Conservation (phyloP, 2,797 vertebrate species). For the Neoniphon sammara region DNA sequence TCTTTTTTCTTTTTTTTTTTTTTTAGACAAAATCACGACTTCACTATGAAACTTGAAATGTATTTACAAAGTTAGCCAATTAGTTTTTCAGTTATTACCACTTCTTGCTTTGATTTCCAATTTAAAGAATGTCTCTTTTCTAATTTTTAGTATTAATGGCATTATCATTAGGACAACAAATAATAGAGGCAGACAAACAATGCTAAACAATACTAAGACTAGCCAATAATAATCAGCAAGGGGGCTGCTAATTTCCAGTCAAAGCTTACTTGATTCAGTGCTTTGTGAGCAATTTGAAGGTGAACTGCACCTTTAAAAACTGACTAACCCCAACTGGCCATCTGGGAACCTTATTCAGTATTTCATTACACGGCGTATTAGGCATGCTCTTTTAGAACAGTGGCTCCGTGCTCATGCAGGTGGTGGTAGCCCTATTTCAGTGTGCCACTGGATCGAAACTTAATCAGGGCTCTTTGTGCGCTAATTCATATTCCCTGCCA, state of each 20-base stretch:
- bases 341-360: constrained; percentile 56
- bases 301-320: constrained; percentile 59
- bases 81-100: no score
- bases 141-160: neutral
- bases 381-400: constrained; percentile 62
- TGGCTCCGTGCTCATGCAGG: constrained; percentile 34
- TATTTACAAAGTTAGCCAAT: neutral
- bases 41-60: neutral
- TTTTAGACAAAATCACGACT: neutral
- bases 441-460: constrained; percentile 70
- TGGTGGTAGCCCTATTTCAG: constrained; percentile 38
- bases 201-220: neutral
- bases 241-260: constrained; percentile 18
- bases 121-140: neutral
- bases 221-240: constrained; percentile 11
- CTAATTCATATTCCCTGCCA: constrained; percentile 66
- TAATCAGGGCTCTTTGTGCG: constrained; percentile 72
- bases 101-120: neutral
- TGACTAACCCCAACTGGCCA: constrained; percentile 55
- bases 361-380: constrained; percentile 78
- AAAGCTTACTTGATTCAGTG: constrained; percentile 36
- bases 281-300: constrained; percentile 42
- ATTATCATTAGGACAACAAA: constrained; percentile 11
- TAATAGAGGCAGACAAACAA: neutral
- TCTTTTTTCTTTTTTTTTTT: no score